A percentile compares a stretch with the other conserved stretches of the same genome.
phyloP scores from a whole-genome alignment of 2,888 invertebrate genomes.

The Lasioglossum figueresi region DNA sequence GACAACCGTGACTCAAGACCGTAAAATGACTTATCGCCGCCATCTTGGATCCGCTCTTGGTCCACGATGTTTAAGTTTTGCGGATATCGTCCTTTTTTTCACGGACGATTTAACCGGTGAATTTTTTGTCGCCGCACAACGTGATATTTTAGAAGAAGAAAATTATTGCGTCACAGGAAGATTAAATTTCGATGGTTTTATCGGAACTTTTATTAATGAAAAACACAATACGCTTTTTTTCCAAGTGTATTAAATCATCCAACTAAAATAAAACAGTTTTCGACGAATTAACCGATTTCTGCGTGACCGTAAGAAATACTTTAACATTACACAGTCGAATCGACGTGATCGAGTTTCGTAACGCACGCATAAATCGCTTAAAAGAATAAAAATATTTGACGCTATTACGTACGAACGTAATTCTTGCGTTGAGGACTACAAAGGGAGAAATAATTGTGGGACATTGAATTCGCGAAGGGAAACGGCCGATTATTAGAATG shows the following conservation, averaged over 20 bases:
- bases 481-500: slow-evolving; percentile 1
- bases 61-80: slow-evolving; percentile 36
- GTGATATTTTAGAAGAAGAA: not conserved
- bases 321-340: not conserved
- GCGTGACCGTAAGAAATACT: not conserved
- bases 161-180: not conserved
- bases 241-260: not conserved
- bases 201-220: not conserved
- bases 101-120: slow-evolving; percentile 32
- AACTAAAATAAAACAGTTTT: not conserved
- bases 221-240: not conserved
- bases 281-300: not conserved
- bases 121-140: not conserved
- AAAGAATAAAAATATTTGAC: not conserved
- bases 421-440: not conserved
- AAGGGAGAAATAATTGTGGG: slow-evolving; percentile 2
- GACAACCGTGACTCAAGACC: slow-evolving; percentile 57
- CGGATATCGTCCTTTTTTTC: slow-evolving; percentile 27
- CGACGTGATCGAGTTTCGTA: not conserved
- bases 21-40: slow-evolving; percentile 58
- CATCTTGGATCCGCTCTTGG: slow-evolving; percentile 24
- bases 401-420: not conserved
- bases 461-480: slow-evolving; percentile 9
- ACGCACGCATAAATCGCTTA: not conserved
- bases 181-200: not conserved